Base-by-base conservation (phyloP, 2,797 vertebrate genomes). In the Spinibarbus caldwelli region DNA sequence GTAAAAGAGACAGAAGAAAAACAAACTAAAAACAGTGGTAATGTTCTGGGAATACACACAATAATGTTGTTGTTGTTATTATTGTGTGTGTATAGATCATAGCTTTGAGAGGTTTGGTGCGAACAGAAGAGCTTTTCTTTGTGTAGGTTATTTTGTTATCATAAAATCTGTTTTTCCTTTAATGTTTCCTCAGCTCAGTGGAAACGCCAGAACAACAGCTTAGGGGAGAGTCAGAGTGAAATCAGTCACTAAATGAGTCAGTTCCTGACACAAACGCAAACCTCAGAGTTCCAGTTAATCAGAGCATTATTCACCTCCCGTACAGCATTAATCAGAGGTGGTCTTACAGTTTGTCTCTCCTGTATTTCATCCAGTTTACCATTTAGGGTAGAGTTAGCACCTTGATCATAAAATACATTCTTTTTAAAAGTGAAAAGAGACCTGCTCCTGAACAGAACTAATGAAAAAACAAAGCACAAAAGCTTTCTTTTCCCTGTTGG, bases 241-340 rank as follows among this genome's bases (percentile, higher is more conserved):
- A 94, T 96, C 95, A 95, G 95, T 96, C 95, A 95, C 92, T 93
- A 91, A 90, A 94, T 96, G 95, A 96, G 93, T 96, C 96, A 96
- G 95, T 95, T 96, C 94, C 95, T 95, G 94, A 95, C 95, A 95
- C 94, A 93, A 93, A 94, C 93, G 92, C 93, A 94, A 94, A 93
- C 94, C n/a, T n/a, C 93, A 87, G 93, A 93, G 94, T 95, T 95
- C 90, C 89, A 90, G 92, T 93, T 91, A 94, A 94, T n/a, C n/a
- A n/a, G n/a, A n/a, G n/a, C n/a, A n/a, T n/a, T n/a, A n/a, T n/a
- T 95, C 94, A 95, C 96, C 94, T 96, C 94, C 90, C 91, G 91
- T 94, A 90, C 79, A 34, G 45, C 14, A 54, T 41, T 70, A 59
- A 49, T 68, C 72, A 84, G 77, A 75, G 67, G 12, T 84, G 83